phyloP scores from a whole-genome alignment of 1,140 invertebrate species.

The Macrosteles quadrilineatus region DNA sequence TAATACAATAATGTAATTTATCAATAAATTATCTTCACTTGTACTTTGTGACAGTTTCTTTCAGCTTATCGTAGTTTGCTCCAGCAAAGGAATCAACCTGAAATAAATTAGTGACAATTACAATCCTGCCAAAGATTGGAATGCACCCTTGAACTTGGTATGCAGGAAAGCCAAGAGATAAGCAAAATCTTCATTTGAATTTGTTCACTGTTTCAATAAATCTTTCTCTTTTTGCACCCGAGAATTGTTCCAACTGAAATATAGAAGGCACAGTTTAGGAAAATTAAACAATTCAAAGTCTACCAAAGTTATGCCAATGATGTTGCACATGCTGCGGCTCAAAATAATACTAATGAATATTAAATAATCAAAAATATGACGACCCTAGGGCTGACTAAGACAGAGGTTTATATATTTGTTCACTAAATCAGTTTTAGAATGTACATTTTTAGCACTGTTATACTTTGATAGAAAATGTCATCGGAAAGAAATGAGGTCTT shows the following conservation, averaged over 20 bases:
- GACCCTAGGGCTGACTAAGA: no score
- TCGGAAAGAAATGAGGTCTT: no score
- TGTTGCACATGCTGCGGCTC: no score
- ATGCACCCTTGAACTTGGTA: background rate
- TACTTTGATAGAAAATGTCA: no score
- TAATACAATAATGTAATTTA: background rate
- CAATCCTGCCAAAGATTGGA: background rate
- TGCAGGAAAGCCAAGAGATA: background rate
- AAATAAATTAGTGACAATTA: constrained; percentile 27
- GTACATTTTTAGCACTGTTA: no score
- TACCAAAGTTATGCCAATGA: constrained; percentile 22
- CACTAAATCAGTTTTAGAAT: no score
- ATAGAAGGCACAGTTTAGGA: no score
- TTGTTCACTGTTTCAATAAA: background rate
- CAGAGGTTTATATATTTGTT: no score
- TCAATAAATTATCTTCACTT: constrained; percentile 28
- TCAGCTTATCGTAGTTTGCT: constrained; percentile 74
- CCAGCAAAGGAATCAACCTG: constrained; percentile 69
- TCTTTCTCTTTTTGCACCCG: constrained; percentile 19
- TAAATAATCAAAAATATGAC: no score
- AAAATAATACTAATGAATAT: no score
- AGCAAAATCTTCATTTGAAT: background rate
- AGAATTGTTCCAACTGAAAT: constrained; percentile 14
- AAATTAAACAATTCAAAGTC: no score
- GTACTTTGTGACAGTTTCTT: constrained; percentile 51